Evolutionary conservation across 2,888 invertebrate genomes (phyloP).

Genomic region (Pemphredon lugubris): DNA sequence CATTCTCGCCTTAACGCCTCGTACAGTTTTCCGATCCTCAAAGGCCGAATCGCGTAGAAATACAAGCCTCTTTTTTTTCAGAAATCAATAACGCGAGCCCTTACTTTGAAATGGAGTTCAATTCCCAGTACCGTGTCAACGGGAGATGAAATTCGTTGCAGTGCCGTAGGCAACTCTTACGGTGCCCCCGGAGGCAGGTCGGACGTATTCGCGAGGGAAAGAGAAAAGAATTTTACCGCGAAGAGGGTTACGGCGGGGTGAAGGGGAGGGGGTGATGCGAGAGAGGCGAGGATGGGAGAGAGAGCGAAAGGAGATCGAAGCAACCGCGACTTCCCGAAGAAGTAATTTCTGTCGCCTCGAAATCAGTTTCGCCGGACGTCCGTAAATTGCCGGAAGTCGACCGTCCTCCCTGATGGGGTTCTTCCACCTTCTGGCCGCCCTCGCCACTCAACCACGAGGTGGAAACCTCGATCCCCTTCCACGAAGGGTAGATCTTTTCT

Average conservation of each 20-base stretch:
- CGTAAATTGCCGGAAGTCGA: conserved; percentile 71
- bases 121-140: conserved; percentile 22
- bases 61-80: background rate
- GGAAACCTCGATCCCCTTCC: conserved; percentile 1
- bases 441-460: conserved; percentile 20
- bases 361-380: conserved; percentile 73
- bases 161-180: conserved; percentile 8
- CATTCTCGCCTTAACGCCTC: background rate
- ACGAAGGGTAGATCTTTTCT: conserved; percentile 30
- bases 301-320: conserved; percentile 8
- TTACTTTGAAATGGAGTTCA: too few species aligned
- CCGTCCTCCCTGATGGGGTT: conserved; percentile 37
- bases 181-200: conserved; percentile 36
- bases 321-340: conserved; percentile 55
- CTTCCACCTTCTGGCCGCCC: conserved; percentile 32
- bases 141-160: conserved; percentile 20
- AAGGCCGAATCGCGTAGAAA: background rate
- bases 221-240: conserved; percentile 14
- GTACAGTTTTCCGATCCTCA: background rate
- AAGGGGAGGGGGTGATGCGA: background rate
- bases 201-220: conserved; percentile 9
- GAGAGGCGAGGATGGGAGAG: background rate
- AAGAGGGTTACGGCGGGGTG: background rate
- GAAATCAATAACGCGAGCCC: conserved; percentile 8
- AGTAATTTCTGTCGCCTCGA: conserved; percentile 71